Base-by-base conservation (phyloP, 2,797 vertebrate genomes). In the Ptychobarbus kaznakovi region DNA sequence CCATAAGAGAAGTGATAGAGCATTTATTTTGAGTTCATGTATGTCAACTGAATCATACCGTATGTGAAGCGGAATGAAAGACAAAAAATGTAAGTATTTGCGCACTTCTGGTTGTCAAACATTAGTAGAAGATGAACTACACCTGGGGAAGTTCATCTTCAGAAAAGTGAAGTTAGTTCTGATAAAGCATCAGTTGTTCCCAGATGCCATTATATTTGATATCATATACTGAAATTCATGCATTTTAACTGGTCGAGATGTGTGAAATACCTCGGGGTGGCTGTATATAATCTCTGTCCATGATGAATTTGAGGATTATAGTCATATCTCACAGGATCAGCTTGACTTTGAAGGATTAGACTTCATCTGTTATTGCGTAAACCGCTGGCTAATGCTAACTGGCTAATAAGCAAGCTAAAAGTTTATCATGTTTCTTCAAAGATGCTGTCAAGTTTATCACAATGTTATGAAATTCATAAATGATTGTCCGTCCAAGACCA, bases 401-500 rank as follows among this genome's bases (percentile, higher is more conserved):
- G 93, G 94, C 77, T 95, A 93, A 89, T 94, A 87, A 61, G 18
- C 44, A 46, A 49, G 2, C 13, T 25, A 13, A 83, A 12, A 5
- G 76, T 80, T 32, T 25, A 32, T 3, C 58, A 73, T n/a, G 76
- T 10, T 66, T 13, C 40, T 42, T 9, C 22, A 2, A 7, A 95
- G 94, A 81, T 95, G 95, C 90, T 95, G 94, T 82, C 13, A 94
- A 40, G 90, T 94, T 51, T 94, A 95, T 56, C 94, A 95, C 89
- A 40, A 66, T 20, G 25, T 75, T 53, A 32, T 53, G 10, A 6
- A 7, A 51, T 96, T 94, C 75, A 82, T 0, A 86, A 90, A 0
- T 95, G 95, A 88, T 94, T 0, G 93, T 95, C 89, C 94, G 93
- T 83, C 94, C 95, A 2, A 0, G 93, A 95, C 88, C 94, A 95